phyloP scores from a whole-genome alignment of 1,140 invertebrate species.

The Scaptomyza hsui region DNA sequence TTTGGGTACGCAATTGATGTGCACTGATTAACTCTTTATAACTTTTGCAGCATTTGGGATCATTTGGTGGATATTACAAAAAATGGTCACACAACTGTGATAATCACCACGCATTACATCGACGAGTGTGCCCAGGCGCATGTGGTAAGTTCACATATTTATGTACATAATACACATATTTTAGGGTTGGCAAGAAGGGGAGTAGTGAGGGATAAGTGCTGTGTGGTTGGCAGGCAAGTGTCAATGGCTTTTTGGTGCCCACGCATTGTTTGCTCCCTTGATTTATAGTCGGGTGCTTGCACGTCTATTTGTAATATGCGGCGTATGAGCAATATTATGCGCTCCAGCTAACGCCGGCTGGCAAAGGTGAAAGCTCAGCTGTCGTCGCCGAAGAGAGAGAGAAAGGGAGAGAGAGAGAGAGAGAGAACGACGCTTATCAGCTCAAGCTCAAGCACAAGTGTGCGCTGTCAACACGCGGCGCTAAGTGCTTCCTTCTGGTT shows the following conservation, averaged over 20 bases:
- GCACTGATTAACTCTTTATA: constrained; percentile 51
- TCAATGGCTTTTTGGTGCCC: constrained; percentile 70
- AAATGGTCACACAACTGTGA: constrained; percentile 94
- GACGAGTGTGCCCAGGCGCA: constrained; percentile 97
- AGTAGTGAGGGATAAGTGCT: not conserved
- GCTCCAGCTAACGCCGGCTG: constrained; percentile 8
- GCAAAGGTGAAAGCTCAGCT: constrained; percentile 74
- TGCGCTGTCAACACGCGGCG: constrained; percentile 73
- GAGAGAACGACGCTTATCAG: constrained; percentile 53
- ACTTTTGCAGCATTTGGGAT: constrained; percentile 93
- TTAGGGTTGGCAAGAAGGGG: not conserved
- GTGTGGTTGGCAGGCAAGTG: constrained; percentile 36
- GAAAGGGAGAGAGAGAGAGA: no score
- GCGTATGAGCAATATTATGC: constrained; percentile 77
- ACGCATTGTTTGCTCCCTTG: constrained; percentile 72
- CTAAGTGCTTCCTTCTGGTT: constrained; percentile 71
- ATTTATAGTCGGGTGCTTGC: constrained; percentile 66
- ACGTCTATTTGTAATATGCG: constrained; percentile 72
- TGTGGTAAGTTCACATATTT: constrained; percentile 86
- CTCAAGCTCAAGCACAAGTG: constrained; percentile 57
- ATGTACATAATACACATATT: not conserved
- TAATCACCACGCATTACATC: constrained; percentile 99
- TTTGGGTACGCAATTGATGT: not conserved
- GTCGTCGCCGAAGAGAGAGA: not conserved
- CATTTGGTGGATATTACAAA: constrained; percentile 95